Base-by-base conservation (phyloP, 2,113 vertebrate species). In the Chlorodrepanis virens region DNA sequence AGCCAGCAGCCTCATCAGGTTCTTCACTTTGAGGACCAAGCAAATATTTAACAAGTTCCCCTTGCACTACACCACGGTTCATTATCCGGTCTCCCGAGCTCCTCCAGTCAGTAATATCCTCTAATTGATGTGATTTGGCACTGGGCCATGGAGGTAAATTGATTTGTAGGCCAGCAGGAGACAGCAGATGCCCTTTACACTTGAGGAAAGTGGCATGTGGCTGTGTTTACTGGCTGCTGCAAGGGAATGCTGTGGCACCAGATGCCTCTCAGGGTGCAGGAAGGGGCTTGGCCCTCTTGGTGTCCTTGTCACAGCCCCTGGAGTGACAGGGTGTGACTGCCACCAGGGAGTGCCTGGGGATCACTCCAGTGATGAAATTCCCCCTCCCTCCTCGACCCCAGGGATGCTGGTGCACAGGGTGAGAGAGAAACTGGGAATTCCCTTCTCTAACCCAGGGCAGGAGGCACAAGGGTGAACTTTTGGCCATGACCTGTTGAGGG, bases 41-140 rank as follows among this genome's bases (percentile, higher is more conserved):
- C 89, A 94, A 93, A 95, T 95, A 94, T 92, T 96, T 94, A 94
- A 95, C 86, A 83, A 92, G 93, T 86, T 94, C 87, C 87, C 65
- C 61, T 78, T 91, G 83, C 77, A 52, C 80, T 45, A 44, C 45
- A 84, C 86, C 93, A 67, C 64, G 95, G 94, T 95, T 96, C 93
- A 96, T 96, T 95, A 95, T 71, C 86, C 1, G 18, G 64, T 89
- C 95, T 96, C 96, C 86, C 3, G 76, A 89, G 95, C 94, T 92
- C 65, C 94, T 91, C 35, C 91, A 92, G 89, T 89, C 86, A 78
- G 93, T 94, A 94, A 92, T 87, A 82, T 82, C 86, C 77, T 79
- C 91, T 95, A 96, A 95, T 91, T 95, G 93, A 94, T 81, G 91
- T 86, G 89, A 82, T 92, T 84, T 96, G 96, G 95, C 94, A 64